These are phyloP conservation scores for Aleiodes leptofemur DNA, from an alignment of 2,888 invertebrate species.

Conservation along the genomic window DNA sequence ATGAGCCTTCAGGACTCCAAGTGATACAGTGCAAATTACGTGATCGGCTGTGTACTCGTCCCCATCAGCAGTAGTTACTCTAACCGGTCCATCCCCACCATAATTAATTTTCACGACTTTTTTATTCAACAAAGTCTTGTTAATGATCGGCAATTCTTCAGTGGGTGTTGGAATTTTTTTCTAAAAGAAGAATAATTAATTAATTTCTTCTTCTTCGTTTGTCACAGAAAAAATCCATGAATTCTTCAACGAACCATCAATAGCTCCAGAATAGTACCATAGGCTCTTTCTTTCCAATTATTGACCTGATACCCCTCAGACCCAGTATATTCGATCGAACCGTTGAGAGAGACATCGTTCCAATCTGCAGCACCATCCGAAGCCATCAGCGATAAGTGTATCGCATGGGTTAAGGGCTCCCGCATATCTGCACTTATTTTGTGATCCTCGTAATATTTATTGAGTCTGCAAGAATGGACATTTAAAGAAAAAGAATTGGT, in stretches of 20 bases:
- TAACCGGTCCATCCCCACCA: conserved; percentile 48
- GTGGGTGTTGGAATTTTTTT: conserved; percentile 66
- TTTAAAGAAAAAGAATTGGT: background rate
- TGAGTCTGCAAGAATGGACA: conserved; percentile 46
- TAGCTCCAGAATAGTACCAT: conserved; percentile 64
- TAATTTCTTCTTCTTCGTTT: background rate
- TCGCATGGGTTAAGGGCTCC: conserved; percentile 49
- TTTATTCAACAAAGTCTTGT: conserved; percentile 62
- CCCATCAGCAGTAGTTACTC: conserved; percentile 75
- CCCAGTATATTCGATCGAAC: background rate
- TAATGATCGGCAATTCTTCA: conserved; percentile 64
- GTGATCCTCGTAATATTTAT: conserved; percentile 47
- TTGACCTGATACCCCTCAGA: conserved; percentile 56
- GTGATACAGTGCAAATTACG: conserved; percentile 82
- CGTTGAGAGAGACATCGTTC: conserved; percentile 51
- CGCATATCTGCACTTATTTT: conserved; percentile 49
- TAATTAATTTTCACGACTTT: conserved; percentile 66
- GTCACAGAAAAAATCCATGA: background rate
- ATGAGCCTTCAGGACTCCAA: conserved; percentile 82
- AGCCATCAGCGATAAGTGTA: conserved; percentile 41
- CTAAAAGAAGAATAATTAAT: conserved; percentile 51
- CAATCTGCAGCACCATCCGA: conserved; percentile 56
- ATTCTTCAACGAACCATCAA: conserved; percentile 61
- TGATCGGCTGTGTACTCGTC: conserved; percentile 78
- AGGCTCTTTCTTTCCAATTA: conserved; percentile 66